phyloP scores from a whole-genome alignment of 2,113 vertebrate species.

The Ailurus styani region DNA sequence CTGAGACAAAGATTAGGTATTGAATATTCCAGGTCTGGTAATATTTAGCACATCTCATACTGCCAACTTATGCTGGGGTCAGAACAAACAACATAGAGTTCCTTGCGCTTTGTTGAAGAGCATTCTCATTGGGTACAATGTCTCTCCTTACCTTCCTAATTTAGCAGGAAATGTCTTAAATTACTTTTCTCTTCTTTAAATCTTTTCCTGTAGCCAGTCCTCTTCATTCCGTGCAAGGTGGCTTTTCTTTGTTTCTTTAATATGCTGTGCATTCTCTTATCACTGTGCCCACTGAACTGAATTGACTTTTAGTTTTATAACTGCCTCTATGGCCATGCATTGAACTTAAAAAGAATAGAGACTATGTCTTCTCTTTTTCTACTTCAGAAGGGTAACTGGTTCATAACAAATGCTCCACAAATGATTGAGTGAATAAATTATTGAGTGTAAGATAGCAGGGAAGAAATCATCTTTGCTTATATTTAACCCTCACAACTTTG shows the following conservation, averaged over 20 bases:
- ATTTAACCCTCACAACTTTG: background rate
- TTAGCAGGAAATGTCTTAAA: background rate
- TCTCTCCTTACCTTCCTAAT: background rate
- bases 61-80: background rate
- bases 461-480: background rate
- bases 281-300: background rate
- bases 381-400: background rate
- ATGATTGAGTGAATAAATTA: background rate
- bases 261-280: background rate
- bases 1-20: background rate
- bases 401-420: background rate
- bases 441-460: background rate
- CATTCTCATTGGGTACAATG: background rate
- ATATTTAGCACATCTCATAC: background rate
- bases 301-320: background rate
- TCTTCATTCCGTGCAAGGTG: background rate
- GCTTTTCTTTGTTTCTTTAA: background rate
- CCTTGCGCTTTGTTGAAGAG: background rate
- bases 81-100: background rate
- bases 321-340: background rate
- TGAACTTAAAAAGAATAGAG: background rate
- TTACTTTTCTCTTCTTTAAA: background rate
- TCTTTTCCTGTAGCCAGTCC: background rate
- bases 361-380: background rate
- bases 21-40: background rate